phyloP scores from a whole-genome alignment of 2,888 invertebrate genomes.

The Exocentrus adspersus region DNA sequence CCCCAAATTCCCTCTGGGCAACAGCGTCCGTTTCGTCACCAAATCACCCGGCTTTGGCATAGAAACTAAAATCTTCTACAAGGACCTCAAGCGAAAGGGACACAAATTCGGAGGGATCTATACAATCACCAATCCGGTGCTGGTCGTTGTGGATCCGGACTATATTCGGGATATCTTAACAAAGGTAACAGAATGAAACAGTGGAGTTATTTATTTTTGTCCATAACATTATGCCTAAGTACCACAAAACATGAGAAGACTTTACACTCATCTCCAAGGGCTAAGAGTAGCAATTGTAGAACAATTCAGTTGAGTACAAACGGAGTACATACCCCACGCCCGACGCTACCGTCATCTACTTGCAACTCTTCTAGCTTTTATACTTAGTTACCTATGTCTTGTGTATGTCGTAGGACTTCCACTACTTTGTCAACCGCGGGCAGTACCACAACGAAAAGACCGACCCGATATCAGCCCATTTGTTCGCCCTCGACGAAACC shows the following conservation, averaged over 20 bases:
- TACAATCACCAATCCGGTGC: slow-evolving; percentile 33
- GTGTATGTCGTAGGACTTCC: slow-evolving; percentile 19
- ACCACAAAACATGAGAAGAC: no score
- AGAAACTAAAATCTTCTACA: slow-evolving; percentile 35
- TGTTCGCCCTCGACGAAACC: slow-evolving; percentile 67
- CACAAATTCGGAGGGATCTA: slow-evolving; percentile 38
- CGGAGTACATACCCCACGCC: no score
- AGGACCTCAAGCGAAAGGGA: slow-evolving; percentile 32
- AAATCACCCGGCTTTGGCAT: slow-evolving; percentile 26
- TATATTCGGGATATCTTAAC: slow-evolving; percentile 45
- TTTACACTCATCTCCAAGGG: no score
- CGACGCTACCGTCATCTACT: no score
- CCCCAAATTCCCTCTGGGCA: slow-evolving; percentile 52
- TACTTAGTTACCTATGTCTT: no score
- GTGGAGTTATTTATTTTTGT: no score
- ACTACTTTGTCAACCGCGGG: slow-evolving; percentile 45
- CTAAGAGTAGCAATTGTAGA: no score
- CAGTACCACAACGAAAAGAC: slow-evolving; percentile 48
- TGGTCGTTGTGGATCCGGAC: slow-evolving; percentile 48
- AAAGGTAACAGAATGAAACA: slow-evolving; percentile 36
- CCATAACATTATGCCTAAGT: no score
- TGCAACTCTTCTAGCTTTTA: no score
- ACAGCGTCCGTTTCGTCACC: slow-evolving; percentile 31
- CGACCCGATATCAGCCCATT: slow-evolving; percentile 63
- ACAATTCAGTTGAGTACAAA: no score